Conservation (phyloP, 2,113 vertebrate species). For the Conger conger region DNA sequence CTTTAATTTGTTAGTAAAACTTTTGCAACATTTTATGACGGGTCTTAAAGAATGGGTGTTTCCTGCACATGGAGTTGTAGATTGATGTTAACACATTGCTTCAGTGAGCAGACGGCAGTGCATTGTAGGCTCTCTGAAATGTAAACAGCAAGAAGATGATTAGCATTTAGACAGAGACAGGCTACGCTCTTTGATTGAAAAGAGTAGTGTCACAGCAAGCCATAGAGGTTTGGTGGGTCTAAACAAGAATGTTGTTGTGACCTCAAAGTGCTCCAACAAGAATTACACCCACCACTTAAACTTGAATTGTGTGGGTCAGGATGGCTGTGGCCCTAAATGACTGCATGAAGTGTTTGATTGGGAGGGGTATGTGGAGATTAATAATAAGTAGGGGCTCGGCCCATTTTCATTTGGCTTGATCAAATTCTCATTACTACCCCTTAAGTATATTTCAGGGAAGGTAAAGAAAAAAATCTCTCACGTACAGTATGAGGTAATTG, state of each 20-base stretch:
- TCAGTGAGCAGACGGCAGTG: background rate
- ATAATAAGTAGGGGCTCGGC: background rate
- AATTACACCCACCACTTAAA: too few species aligned
- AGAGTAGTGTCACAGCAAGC: background rate
- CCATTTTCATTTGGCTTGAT: background rate
- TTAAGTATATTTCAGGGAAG: background rate
- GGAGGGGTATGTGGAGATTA: background rate
- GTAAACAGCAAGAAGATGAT: background rate
- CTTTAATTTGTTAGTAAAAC: background rate
- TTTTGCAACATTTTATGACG: background rate
- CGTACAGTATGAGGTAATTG: background rate
- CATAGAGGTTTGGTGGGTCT: too few species aligned
- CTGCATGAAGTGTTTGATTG: too few species aligned
- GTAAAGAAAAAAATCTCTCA: background rate
- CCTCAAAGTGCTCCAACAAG: too few species aligned
- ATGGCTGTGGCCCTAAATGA: too few species aligned
- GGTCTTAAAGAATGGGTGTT: background rate
- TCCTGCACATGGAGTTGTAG: background rate
- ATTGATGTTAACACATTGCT: background rate
- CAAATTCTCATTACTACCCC: slow-evolving; percentile 1
- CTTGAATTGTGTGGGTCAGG: too few species aligned
- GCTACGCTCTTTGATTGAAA: background rate
- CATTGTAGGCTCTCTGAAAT: too few species aligned
- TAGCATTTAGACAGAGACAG: background rate
- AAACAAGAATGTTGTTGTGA: too few species aligned